Conservation (phyloP, 2,888 invertebrate species). For the Rhagonycha fulva region DNA sequence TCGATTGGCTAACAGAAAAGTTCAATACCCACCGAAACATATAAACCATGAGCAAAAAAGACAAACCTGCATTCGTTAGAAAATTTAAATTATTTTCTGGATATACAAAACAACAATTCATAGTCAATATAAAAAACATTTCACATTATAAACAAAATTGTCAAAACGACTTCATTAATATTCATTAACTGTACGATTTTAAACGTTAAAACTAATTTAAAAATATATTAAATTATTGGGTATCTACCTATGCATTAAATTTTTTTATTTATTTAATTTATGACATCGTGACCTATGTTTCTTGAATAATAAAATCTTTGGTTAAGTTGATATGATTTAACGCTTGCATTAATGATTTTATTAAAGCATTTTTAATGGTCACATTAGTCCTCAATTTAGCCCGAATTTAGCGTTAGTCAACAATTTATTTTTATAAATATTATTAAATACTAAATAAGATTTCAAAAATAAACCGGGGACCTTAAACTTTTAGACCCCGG, state of each 20-base stretch:
- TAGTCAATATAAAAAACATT: neutral
- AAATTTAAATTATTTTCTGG: slow-evolving; percentile 3
- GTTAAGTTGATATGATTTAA: slow-evolving; percentile 11
- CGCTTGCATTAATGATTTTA: slow-evolving; percentile 3
- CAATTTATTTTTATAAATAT: neutral
- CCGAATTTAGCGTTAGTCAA: neutral
- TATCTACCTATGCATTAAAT: neutral
- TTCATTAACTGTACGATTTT: neutral
- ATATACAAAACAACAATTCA: neutral
- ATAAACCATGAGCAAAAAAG: neutral
- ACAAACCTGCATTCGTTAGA: neutral
- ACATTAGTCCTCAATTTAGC: neutral
- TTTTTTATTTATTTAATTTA: neutral
- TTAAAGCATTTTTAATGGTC: neutral
- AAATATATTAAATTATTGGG: neutral
- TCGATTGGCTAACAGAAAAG: neutral
- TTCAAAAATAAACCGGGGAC: neutral
- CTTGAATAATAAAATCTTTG: neutral
- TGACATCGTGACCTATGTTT: neutral
- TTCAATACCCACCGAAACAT: neutral
- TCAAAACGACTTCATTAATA: slow-evolving; percentile 5
- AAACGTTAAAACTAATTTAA: neutral
- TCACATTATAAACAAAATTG: neutral
- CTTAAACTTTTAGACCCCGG: neutral
- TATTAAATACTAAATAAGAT: neutral